Base-by-base conservation (phyloP, 1,140 invertebrate species). In the Sycophila sp. region DNA sequence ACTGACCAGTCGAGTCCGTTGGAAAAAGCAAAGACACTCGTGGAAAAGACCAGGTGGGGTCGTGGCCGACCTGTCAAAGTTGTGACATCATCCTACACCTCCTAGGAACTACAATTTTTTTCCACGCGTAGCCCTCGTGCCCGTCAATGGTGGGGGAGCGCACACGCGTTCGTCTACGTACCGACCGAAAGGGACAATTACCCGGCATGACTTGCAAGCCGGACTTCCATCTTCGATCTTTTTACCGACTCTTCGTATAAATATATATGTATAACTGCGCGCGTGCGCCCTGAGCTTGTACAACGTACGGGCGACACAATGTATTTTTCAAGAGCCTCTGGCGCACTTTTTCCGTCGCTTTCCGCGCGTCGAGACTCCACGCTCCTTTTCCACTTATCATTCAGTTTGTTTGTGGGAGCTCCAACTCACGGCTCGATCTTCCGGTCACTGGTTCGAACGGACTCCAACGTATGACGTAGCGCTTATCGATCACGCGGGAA, bases 181-280 rank as follows among this genome's bases (percentile, higher is more conserved):
- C 19, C 40, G 56, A 36, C 45, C n/a, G n/a, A 56, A 60, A 67
- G 58, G 55, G 59, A 72, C 82, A 84, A 85, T 85, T 84, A 85
- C 81, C 66, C 75, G 76, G 62, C 80, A 78, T 85, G 83, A 85
- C 83, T 84, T 80, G 83, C 82, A 78, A 64, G 77, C 58, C 74
- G 5, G 28, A 22, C 6, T 40, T 28, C n/a, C 38, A 11, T 15
- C 38, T 34, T 45, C 30, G 11, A n/a, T 1, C 2, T 6, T 8
- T 4, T n/a, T n/a, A n/a, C n/a, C n/a, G n/a, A n/a, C 22, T 22
- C 45, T 6, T 30, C 5, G 17, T n/a, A 45, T 66, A 28, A 56
- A 66, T 66, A 40, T 15, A n/a, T n/a, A 47, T 22, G 6, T 19
- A 49, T 32, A 5, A 4, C 53, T 4, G 22, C 49, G 34, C 56